A percentile compares a stretch with the other conserved stretches of the same genome.
These are phyloP conservation scores for Steromphala cineraria DNA, from an alignment of 2,888 invertebrate species.

Conservation along the genomic window DNA sequence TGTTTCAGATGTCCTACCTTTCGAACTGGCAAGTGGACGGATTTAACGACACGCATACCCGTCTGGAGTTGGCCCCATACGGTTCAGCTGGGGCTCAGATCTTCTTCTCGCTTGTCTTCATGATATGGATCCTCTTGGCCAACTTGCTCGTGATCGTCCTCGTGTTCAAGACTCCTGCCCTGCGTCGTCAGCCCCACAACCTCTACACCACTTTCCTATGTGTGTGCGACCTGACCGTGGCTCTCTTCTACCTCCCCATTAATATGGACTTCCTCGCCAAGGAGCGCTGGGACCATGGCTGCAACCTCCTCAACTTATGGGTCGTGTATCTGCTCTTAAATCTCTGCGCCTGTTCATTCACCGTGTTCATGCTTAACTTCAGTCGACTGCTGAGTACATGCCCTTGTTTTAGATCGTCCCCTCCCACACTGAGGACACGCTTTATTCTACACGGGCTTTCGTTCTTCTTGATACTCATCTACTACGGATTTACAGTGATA, in stretches of 20 bases:
- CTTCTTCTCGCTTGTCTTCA: not conserved
- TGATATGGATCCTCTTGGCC: not conserved
- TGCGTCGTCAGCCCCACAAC: not conserved
- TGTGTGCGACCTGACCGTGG: not conserved
- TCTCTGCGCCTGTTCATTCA: not conserved
- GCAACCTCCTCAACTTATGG: not conserved
- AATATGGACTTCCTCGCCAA: not conserved
- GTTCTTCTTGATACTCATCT: not conserved
- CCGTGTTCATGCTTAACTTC: not conserved
- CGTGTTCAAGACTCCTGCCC: not conserved
- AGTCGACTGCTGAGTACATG: not conserved
- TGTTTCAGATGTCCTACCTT: too few species aligned
- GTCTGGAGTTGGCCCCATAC: not conserved
- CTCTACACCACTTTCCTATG: not conserved
- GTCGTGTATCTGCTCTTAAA: not conserved
- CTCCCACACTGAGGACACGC: not conserved
- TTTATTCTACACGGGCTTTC: not conserved
- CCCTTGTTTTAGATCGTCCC: not conserved
- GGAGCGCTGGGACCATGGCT: not conserved
- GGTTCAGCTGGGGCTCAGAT: not conserved
- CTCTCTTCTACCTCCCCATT: not conserved
- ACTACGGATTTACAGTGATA: not conserved
- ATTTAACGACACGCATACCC: not conserved
- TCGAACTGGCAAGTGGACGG: not conserved
- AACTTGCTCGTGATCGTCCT: not conserved